Evolutionary conservation across 2,888 invertebrate species (phyloP).

Genomic region (Lapara coniferarum): DNA sequence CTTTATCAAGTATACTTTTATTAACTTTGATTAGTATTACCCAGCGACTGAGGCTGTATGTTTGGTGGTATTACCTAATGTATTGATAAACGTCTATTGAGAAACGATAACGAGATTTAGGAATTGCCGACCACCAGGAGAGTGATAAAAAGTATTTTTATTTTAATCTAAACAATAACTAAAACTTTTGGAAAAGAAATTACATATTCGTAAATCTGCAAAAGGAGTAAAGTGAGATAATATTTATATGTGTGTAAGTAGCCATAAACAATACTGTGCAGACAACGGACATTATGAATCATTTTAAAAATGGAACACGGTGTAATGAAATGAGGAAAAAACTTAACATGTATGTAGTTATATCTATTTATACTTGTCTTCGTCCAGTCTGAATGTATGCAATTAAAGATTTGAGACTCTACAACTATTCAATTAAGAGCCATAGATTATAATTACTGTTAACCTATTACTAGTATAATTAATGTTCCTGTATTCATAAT

Average conservation of each 20-base stretch:
- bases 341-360: conserved; percentile 1
- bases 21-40: no score
- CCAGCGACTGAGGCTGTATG: no score
- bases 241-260: background rate
- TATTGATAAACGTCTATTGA: no score
- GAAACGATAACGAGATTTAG: no score
- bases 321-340: conserved; percentile 9
- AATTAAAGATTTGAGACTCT: conserved; percentile 6
- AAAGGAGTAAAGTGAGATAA: background rate
- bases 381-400: conserved; percentile 1
- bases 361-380: background rate
- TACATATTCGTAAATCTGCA: conserved; percentile 19
- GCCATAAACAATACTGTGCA: conserved; percentile 26
- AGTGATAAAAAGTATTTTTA: conserved; percentile 46
- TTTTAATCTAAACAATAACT: conserved; percentile 51
- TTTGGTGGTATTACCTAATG: no score
- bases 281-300: conserved; percentile 29
- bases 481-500: conserved; percentile 3
- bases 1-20: no score
- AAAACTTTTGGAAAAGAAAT: conserved; percentile 47
- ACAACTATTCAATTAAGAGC: conserved; percentile 10
- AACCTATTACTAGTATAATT: background rate
- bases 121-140: no score
- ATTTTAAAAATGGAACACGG: conserved; percentile 27
- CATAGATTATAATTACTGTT: conserved; percentile 1